These are phyloP conservation scores for Metridium senile DNA, from an alignment of 92 coral and sea anemone species.

Conservation along the genomic window DNA sequence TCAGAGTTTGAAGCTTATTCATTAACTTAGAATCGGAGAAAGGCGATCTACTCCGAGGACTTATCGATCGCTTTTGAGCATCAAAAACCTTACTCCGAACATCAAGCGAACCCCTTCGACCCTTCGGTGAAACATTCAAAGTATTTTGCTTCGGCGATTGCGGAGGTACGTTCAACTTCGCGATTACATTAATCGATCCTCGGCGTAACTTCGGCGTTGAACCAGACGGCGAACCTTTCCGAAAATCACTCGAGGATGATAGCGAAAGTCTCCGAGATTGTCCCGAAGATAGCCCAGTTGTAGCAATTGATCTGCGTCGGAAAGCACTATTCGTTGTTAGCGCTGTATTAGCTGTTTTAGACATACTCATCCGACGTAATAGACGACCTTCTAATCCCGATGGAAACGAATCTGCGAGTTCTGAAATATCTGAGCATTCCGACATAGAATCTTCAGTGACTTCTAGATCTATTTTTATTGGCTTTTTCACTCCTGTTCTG, in stretches of 20 bases:
- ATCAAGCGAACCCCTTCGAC: constrained; percentile 16
- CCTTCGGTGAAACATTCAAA: background rate
- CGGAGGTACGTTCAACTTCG: constrained; percentile 16
- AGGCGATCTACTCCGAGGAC: constrained; percentile 20
- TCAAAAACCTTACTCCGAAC: constrained; percentile 17
- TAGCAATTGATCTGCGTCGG: constrained; percentile 73
- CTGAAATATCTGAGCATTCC: constrained; percentile 46
- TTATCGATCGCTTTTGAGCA: background rate
- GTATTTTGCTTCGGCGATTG: constrained; percentile 15
- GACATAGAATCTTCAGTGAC: constrained; percentile 26
- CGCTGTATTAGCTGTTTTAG: constrained; percentile 45
- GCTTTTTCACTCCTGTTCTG: constrained; percentile 67
- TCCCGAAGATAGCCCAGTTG: constrained; percentile 32
- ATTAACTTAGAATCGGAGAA: constrained; percentile 29
- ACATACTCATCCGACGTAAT: constrained; percentile 63
- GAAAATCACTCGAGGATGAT: constrained; percentile 29
- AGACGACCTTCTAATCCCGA: constrained; percentile 12
- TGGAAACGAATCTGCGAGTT: constrained; percentile 31
- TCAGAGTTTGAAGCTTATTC: constrained; percentile 59
- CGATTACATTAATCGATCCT: constrained; percentile 69
- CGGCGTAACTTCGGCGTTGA: constrained; percentile 62
- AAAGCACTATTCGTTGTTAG: constrained; percentile 35
- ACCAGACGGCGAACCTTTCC: constrained; percentile 44
- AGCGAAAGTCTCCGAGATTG: constrained; percentile 46
- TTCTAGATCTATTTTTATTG: constrained; percentile 37